Percentiles rank a stretch among this genome's conserved stretches.
Conservation (phyloP, 2,888 invertebrate genomes). For the Allolobophora icterica region DNA sequence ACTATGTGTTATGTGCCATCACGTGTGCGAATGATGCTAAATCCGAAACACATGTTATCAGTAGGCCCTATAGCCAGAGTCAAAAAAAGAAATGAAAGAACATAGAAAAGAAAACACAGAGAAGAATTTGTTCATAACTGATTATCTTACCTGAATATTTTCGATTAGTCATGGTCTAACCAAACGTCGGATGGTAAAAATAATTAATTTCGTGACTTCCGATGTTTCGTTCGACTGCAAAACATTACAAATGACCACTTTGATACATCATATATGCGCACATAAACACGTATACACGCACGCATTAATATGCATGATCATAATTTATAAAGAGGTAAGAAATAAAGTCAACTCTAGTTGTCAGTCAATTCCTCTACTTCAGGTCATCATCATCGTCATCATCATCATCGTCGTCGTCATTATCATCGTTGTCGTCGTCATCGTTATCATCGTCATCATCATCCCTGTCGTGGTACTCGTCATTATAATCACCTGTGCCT, state of each 20-base stretch:
- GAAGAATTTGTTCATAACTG: background rate
- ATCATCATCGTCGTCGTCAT: conserved; percentile 1
- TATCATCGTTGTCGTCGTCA: too few species aligned
- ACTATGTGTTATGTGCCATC: too few species aligned
- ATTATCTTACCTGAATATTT: background rate
- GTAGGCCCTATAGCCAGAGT: background rate
- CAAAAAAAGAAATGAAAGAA: background rate
- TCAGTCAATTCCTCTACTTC: conserved; percentile 26
- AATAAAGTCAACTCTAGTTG: background rate
- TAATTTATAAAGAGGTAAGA: background rate
- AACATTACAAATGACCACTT: background rate
- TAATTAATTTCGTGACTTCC: background rate
- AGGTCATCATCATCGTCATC: conserved; percentile 38
- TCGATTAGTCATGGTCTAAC: background rate
- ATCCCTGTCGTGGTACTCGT: conserved; percentile 25
- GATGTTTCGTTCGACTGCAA: background rate
- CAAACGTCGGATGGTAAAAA: background rate
- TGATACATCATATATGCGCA: background rate
- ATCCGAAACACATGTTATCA: too few species aligned
- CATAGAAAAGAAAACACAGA: background rate
- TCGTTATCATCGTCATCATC: conserved; percentile 37
- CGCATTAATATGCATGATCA: background rate
- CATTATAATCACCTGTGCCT: conserved; percentile 33
- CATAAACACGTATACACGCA: background rate
- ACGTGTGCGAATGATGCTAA: too few species aligned